Percentiles rank a stretch among this genome's conserved stretches.
phyloP scores from a whole-genome alignment of 2,797 vertebrate genomes.

The Eulemur rubriventer region DNA sequence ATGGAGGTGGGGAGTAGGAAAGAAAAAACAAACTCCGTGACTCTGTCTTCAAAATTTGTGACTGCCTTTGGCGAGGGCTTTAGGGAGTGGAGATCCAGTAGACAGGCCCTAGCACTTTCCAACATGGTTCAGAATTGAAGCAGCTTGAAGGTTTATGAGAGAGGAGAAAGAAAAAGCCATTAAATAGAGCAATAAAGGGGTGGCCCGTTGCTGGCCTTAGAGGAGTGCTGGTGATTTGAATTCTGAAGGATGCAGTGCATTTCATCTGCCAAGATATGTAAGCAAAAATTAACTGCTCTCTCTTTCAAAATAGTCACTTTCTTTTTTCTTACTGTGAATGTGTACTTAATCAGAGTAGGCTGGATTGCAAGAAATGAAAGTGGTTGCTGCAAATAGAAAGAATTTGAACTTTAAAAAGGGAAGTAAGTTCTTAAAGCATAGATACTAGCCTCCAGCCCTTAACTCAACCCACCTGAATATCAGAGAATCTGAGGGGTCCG shows the following conservation, averaged over 20 bases:
- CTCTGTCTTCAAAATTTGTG: not conserved
- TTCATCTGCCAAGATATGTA: conserved; percentile 41
- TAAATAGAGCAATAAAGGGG: not conserved
- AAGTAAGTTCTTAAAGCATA: conserved; percentile 36
- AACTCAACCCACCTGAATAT: not conserved
- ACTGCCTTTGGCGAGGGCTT: not conserved
- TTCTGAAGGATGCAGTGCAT: not conserved
- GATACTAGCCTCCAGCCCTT: not conserved
- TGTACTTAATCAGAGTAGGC: conserved; percentile 34
- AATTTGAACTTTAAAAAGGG: conserved; percentile 57
- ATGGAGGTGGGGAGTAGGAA: not conserved
- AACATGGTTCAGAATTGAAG: not conserved
- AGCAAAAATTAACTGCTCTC: conserved; percentile 43
- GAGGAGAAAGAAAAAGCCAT: accelerated
- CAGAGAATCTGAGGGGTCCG: not conserved
- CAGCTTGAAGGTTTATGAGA: not conserved
- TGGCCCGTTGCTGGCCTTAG: not conserved
- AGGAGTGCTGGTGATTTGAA: conserved; percentile 11
- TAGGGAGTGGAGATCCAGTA: not conserved
- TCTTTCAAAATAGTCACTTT: conserved; percentile 55
- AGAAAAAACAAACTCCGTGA: not conserved
- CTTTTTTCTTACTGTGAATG: not conserved
- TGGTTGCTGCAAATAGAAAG: conserved; percentile 29
- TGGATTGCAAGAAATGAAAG: conserved; percentile 63
- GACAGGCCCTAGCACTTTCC: not conserved